These are phyloP conservation scores for Machimus rusticus DNA, from an alignment of 2,888 invertebrate genomes.

Conservation along the genomic window DNA sequence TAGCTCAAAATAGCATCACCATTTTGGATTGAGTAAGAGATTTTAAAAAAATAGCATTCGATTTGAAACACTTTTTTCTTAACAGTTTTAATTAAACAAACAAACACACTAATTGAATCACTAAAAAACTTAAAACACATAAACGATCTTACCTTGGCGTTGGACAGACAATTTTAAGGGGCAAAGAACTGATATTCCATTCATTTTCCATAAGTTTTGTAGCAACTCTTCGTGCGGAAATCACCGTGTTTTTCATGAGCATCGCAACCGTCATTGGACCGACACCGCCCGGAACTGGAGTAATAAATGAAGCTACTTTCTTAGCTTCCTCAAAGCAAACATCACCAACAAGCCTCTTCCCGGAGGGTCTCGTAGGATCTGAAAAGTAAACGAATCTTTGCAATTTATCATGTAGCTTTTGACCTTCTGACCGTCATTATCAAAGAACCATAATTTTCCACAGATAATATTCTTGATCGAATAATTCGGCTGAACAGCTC, in stretches of 20 bases:
- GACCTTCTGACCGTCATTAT: slow-evolving; percentile 10
- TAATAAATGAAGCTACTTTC: slow-evolving; percentile 80
- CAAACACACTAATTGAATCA: not conserved
- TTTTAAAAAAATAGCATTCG: no score
- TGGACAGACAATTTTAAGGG: slow-evolving; percentile 71
- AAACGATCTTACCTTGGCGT: slow-evolving; percentile 77
- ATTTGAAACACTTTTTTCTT: no score
- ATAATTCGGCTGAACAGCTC: not conserved
- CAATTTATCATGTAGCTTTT: not conserved
- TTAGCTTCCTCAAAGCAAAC: slow-evolving; percentile 85
- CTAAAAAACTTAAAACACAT: not conserved
- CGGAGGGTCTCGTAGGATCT: slow-evolving; percentile 81
- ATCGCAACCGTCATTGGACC: slow-evolving; percentile 95
- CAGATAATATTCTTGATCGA: not conserved
- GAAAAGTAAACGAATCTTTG: slow-evolving; percentile 42
- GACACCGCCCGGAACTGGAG: slow-evolving; percentile 91
- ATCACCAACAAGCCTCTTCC: slow-evolving; percentile 92
- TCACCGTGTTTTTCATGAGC: slow-evolving; percentile 91
- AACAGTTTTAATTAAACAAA: not conserved
- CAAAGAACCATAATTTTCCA: not conserved
- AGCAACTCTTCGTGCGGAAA: slow-evolving; percentile 76
- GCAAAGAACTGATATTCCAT: slow-evolving; percentile 78
- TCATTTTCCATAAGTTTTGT: slow-evolving; percentile 65
- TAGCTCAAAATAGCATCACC: no score
- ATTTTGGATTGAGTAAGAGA: no score